A percentile compares a stretch with the other conserved stretches of the same genome.
phyloP scores from a whole-genome alignment of 2,888 invertebrate species.

The Coelopa pilipes region DNA sequence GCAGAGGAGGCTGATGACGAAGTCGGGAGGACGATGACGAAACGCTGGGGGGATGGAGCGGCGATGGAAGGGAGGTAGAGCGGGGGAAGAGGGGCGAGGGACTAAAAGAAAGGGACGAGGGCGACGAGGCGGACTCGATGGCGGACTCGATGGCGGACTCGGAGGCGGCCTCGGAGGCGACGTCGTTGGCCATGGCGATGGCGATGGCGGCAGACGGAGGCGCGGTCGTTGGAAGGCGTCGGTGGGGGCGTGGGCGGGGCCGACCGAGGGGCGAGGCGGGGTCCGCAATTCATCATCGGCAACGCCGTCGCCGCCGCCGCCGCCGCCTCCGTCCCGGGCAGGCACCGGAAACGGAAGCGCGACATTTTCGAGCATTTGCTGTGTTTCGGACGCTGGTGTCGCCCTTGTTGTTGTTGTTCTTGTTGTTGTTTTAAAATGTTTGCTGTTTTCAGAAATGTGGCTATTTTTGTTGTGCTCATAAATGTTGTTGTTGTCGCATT shows the following conservation, averaged over 20 bases:
- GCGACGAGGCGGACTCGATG: not conserved
- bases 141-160: not conserved
- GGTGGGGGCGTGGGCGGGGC: not conserved
- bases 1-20: not conserved
- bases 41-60: not conserved
- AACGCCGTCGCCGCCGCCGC: too few relatives aligned
- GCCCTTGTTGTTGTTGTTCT: too few relatives aligned
- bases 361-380: conserved; percentile 34
- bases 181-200: too few relatives aligned
- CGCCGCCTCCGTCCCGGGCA: not conserved
- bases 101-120: not conserved
- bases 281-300: conserved; percentile 16
- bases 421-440: too few relatives aligned
- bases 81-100: not conserved
- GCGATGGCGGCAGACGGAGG: not conserved
- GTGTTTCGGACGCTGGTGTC: not conserved
- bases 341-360: conserved; percentile 34
- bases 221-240: not conserved
- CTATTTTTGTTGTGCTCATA: too few relatives aligned
- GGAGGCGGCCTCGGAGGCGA: not conserved
- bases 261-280: not conserved
- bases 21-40: not conserved
- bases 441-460: too few relatives aligned
- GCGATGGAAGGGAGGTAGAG: not conserved
- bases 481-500: too few relatives aligned